These are phyloP conservation scores for Netelia melanura DNA, from an alignment of 2,888 invertebrate genomes.

Conservation along the genomic window DNA sequence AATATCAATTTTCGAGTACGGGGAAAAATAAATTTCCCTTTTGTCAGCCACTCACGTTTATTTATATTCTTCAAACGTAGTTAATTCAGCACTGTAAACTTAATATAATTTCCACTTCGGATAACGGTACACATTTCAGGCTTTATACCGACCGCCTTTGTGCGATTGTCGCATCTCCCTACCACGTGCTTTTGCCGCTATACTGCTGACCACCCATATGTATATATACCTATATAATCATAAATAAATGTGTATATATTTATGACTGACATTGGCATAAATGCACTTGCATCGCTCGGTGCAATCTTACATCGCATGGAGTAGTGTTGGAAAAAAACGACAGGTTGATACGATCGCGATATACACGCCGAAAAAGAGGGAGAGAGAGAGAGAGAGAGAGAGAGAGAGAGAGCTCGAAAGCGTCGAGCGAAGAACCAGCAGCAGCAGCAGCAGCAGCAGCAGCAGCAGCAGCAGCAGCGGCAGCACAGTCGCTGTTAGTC, in stretches of 20 bases:
- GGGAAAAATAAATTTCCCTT: no score
- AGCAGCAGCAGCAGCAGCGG: background rate
- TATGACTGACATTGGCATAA: background rate
- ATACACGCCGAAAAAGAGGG: background rate
- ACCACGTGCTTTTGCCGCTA: constrained; percentile 33
- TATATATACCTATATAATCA: background rate
- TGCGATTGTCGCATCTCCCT: constrained; percentile 16
- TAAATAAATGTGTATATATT: background rate
- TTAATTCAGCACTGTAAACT: no score
- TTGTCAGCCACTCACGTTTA: no score
- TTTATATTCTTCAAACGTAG: no score
- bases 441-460: background rate
- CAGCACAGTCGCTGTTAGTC: constrained; percentile 50
- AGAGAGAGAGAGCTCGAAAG: constrained; percentile 12
- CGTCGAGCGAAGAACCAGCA: constrained; percentile 28
- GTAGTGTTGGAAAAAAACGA: background rate
- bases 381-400: background rate
- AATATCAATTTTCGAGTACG: no score
- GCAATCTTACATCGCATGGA: background rate
- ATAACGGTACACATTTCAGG: background rate
- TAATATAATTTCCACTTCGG: background rate
- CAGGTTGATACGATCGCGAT: background rate
- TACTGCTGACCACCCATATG: constrained; percentile 9
- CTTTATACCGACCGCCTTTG: background rate
- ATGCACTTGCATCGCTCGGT: background rate